Evolutionary conservation across 2,113 vertebrate genomes (phyloP).

Genomic region (Promerops cafer): DNA sequence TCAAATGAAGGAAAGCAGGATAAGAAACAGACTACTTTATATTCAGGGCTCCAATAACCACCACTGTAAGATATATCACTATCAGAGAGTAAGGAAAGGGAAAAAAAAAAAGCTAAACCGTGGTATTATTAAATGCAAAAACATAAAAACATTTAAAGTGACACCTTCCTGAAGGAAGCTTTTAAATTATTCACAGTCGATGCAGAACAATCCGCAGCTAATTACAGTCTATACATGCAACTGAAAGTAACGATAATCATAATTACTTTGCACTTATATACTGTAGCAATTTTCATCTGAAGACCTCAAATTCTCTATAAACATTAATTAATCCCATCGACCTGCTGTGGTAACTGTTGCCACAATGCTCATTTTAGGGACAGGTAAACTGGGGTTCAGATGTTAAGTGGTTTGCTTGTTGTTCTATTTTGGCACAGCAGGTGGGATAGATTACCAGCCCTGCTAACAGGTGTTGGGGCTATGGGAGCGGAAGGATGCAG

Average conservation of each 20-base stretch:
- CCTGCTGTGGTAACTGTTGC: not conserved
- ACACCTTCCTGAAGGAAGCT: slow-evolving; percentile 10
- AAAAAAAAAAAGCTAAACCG: not conserved
- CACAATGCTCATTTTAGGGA: not conserved
- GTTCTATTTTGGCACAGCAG: not conserved
- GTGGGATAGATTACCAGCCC: not conserved
- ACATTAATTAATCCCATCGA: slow-evolving; percentile 53
- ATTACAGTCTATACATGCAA: slow-evolving; percentile 59
- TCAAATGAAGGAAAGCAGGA: not conserved
- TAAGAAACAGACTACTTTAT: not conserved
- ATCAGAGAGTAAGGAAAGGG: not conserved
- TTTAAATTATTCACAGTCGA: slow-evolving; percentile 55
- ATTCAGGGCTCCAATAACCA: not conserved
- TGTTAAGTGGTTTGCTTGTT: not conserved
- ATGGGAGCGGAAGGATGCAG: rapidly evolving
- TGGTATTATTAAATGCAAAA: slow-evolving; percentile 2
- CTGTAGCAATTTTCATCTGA: slow-evolving; percentile 41
- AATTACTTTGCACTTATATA: slow-evolving; percentile 58
- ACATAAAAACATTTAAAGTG: slow-evolving; percentile 25
- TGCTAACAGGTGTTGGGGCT: not conserved
- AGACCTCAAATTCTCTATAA: slow-evolving; percentile 47
- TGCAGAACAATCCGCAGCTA: slow-evolving; percentile 56
- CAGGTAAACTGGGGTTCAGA: not conserved
- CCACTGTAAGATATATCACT: not conserved
- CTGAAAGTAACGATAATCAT: slow-evolving; percentile 54